Conservation (phyloP, 1,140 invertebrate species). For the Augochlora pura region DNA sequence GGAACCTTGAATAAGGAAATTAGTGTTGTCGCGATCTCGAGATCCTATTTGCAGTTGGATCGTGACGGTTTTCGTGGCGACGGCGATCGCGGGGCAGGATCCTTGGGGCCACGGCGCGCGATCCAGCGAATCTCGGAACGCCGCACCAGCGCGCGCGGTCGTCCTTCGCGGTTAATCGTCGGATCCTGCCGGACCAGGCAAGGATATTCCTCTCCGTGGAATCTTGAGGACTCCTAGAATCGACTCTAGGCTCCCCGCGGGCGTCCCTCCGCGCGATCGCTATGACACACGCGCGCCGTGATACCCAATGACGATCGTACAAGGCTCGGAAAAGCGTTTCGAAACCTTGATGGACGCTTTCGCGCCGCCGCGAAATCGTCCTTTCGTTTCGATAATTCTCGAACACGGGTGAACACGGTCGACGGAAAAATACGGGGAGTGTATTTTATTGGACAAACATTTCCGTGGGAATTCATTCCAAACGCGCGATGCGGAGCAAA, state of each 20-base stretch:
- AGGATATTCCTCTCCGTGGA: constrained; percentile 8
- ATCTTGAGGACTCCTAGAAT: constrained; percentile 36
- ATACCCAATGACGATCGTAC: constrained; percentile 21
- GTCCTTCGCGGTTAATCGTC: constrained; percentile 30
- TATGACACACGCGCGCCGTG: constrained; percentile 14
- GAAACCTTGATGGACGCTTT: constrained; percentile 14
- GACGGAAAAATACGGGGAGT: too few relatives aligned
- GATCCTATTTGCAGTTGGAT: too few relatives aligned
- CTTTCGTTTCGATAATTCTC: too few relatives aligned
- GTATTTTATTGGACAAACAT: too few relatives aligned
- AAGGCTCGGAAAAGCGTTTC: constrained; percentile 5
- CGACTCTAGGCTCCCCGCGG: constrained; percentile 15
- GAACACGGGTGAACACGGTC: too few relatives aligned
- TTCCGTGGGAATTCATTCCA: too few relatives aligned
- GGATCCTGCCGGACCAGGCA: constrained; percentile 14
- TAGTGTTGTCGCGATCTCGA: too few relatives aligned
- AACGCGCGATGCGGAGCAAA: too few relatives aligned
- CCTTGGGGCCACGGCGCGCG: constrained; percentile 32
- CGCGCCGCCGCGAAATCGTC: background rate
- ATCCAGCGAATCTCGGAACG: constrained; percentile 28
- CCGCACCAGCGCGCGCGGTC: background rate
- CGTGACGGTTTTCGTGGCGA: constrained; percentile 12
- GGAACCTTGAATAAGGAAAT: too few relatives aligned
- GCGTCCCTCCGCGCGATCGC: too few relatives aligned
- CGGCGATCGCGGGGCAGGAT: constrained; percentile 8